Evolutionary conservation across 2,113 vertebrate species (phyloP).

Genomic region (Peromyscus leucopus): DNA sequence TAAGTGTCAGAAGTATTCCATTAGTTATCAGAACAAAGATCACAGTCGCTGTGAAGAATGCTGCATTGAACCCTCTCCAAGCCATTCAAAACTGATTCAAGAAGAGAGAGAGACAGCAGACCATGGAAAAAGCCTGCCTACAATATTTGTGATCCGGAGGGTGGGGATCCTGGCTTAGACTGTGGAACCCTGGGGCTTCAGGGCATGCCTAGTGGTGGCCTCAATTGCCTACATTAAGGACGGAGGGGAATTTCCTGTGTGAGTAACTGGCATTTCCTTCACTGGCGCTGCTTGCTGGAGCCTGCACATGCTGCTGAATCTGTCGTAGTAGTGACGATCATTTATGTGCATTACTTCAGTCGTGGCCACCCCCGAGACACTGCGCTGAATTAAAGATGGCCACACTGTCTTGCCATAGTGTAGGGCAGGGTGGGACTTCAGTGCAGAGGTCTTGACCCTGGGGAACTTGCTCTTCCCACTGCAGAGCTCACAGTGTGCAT

Average conservation of each 20-base stretch:
- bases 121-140: constrained; percentile 46
- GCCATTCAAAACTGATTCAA: constrained; percentile 59
- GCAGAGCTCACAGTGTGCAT: neutral
- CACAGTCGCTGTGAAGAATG: constrained; percentile 66
- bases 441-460: no score
- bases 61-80: constrained; percentile 66
- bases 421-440: neutral
- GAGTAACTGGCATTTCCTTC: neutral
- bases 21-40: constrained; percentile 80
- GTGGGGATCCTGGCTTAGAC: neutral
- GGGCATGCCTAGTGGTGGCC: neutral
- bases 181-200: constrained; percentile 11
- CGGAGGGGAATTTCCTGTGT: neutral
- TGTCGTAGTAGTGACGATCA: neutral
- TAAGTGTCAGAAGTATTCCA: constrained; percentile 82
- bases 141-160: constrained; percentile 40
- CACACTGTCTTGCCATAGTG: neutral
- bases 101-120: constrained; percentile 30
- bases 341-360: neutral
- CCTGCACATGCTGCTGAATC: neutral
- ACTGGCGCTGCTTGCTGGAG: neutral
- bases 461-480: neutral
- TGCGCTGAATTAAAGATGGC: neutral
- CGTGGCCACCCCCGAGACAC: neutral
- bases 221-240: neutral